A percentile compares a stretch with the other conserved stretches of the same genome.
These are phyloP conservation scores for Turritopsis rubra DNA, from an alignment of 30 jellyfish, hydroid and myxozoan species.

Conservation along the genomic window DNA sequence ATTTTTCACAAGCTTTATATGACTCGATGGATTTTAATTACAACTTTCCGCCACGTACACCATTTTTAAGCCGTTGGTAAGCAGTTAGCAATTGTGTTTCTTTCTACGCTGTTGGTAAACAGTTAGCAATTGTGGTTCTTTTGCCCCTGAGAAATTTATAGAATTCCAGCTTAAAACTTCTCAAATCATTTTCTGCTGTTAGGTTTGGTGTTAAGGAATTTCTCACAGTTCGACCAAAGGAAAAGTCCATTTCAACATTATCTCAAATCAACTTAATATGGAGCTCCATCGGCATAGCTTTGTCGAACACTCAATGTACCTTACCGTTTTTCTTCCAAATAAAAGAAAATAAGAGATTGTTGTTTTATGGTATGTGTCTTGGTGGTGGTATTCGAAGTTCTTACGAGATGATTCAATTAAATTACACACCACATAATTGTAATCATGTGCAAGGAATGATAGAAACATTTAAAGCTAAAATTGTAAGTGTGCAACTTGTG, in stretches of 20 bases:
- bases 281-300: slow-evolving; percentile 78
- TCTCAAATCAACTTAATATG: slow-evolving; percentile 63
- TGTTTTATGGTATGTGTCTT: slow-evolving; percentile 66
- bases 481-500: slow-evolving; percentile 40
- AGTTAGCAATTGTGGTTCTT: background rate
- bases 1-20: slow-evolving; percentile 45
- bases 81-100: background rate
- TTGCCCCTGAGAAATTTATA: background rate
- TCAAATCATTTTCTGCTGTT: background rate
- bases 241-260: slow-evolving; percentile 56
- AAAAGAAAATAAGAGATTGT: slow-evolving; percentile 52
- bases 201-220: slow-evolving; percentile 87
- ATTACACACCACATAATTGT: slow-evolving; percentile 77
- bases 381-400: slow-evolving; percentile 72
- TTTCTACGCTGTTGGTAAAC: background rate
- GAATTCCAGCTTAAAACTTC: background rate
- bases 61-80: slow-evolving; percentile 84
- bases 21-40: slow-evolving; percentile 60
- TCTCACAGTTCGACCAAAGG: slow-evolving; percentile 67
- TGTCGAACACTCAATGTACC: slow-evolving; percentile 80
- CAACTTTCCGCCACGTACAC: slow-evolving; percentile 85
- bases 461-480: slow-evolving; percentile 72
- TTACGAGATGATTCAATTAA: slow-evolving; percentile 74
- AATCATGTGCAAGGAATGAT: slow-evolving; percentile 80
- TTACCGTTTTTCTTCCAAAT: slow-evolving; percentile 84